A percentile compares a stretch with the other conserved stretches of the same genome.
Conservation (phyloP, 2,113 vertebrate species). For the Cygnus atratus region DNA sequence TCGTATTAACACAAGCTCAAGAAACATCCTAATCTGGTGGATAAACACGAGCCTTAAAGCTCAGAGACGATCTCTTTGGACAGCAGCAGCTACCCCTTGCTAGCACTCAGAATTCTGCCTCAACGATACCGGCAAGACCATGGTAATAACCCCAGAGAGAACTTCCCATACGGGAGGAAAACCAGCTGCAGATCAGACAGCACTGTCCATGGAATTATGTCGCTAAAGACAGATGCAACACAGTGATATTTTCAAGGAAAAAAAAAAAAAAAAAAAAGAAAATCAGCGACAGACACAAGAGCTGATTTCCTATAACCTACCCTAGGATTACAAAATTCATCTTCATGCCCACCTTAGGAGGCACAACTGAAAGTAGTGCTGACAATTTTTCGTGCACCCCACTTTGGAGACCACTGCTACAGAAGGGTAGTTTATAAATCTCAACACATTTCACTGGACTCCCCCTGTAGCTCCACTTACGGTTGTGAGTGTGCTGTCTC, state of each 20-base stretch:
- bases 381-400: background rate
- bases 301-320: background rate
- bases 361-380: background rate
- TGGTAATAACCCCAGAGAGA: background rate
- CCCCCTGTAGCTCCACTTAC: conserved; percentile 79
- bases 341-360: background rate
- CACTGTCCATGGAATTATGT: background rate
- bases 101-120: background rate
- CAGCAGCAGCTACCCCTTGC: background rate
- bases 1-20: background rate
- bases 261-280: background rate
- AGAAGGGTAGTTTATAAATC: rapidly evolving
- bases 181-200: conserved; percentile 3
- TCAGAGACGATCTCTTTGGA: background rate
- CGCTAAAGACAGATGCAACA: background rate
- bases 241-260: background rate
- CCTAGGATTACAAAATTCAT: background rate
- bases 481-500: conserved; percentile 94
- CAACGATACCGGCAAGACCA: background rate
- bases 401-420: rapidly evolving
- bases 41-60: background rate
- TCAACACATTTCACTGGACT: rapidly evolving
- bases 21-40: background rate
- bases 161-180: background rate
- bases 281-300: background rate